Percentiles rank a stretch among this genome's conserved stretches.
Evolutionary conservation across 2,113 vertebrate species (phyloP).

Genomic region (Alligator sinensis): DNA sequence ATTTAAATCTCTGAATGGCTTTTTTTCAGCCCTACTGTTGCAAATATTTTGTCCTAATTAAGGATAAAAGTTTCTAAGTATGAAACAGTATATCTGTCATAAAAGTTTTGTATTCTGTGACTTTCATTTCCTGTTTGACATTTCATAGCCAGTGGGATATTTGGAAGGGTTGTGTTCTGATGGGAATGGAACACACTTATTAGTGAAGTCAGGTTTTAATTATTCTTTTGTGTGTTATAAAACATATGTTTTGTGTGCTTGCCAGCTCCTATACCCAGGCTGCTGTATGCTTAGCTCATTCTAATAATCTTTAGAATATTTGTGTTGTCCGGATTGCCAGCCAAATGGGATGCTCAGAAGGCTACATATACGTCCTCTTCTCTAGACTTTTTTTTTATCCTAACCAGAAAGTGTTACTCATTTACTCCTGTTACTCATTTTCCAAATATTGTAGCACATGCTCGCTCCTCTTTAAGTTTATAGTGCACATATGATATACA

Average conservation of each 20-base stretch:
- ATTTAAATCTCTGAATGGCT: background rate
- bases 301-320: constrained; percentile 29
- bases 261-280: constrained; percentile 1
- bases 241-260: constrained; percentile 24
- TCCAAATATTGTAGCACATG: background rate
- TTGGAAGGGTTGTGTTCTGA: constrained; percentile 11
- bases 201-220: constrained; percentile 55
- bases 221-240: constrained; percentile 52
- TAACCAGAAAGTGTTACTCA: accelerated
- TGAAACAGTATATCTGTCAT: background rate
- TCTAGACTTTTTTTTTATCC: background rate
- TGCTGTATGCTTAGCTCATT: background rate
- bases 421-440: background rate
- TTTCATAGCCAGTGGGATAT: background rate
- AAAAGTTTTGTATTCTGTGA: constrained; percentile 1
- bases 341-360: constrained; percentile 5
- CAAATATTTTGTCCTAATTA: background rate
- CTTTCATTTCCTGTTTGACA: constrained; percentile 59
- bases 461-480: background rate
- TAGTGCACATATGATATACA: background rate
- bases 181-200: constrained; percentile 18
- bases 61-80: background rate
- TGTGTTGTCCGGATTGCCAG: constrained; percentile 1
- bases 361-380: background rate
- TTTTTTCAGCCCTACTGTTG: background rate